phyloP scores from a whole-genome alignment of 1,140 invertebrate genomes.

The Pteromalus puparum region DNA sequence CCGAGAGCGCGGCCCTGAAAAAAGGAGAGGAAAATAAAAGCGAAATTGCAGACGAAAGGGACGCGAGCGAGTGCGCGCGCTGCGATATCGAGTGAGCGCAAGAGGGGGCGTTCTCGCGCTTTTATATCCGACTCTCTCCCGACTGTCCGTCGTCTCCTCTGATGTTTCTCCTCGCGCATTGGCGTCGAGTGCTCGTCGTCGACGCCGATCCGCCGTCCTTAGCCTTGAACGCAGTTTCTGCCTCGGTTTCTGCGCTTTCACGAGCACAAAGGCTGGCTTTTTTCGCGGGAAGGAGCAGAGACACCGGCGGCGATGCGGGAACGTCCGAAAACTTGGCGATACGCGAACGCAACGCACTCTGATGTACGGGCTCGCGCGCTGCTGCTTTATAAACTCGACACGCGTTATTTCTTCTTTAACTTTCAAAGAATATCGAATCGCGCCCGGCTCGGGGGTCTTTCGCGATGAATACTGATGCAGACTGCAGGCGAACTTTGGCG shows the following conservation, averaged over 20 bases:
- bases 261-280: neutral
- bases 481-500: neutral
- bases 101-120: neutral
- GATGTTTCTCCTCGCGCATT: neutral
- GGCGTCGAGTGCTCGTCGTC: neutral
- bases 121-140: neutral
- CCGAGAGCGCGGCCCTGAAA: neutral
- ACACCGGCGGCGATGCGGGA: too few species aligned
- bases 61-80: neutral
- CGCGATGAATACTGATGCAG: slow-evolving; percentile 15
- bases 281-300: neutral
- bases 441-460: neutral
- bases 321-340: neutral
- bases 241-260: neutral
- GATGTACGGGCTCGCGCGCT: neutral
- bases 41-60: neutral
- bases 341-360: too few species aligned
- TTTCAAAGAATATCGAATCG: slow-evolving; percentile 30
- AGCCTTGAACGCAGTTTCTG: neutral
- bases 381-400: slow-evolving; percentile 15
- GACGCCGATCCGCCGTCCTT: neutral
- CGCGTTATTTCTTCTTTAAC: slow-evolving; percentile 31
- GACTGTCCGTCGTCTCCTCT: neutral
- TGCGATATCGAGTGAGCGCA: neutral
- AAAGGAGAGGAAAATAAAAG: neutral